Conservation (phyloP, 2,888 invertebrate species). For the Synanthedon myopaeformis region DNA sequence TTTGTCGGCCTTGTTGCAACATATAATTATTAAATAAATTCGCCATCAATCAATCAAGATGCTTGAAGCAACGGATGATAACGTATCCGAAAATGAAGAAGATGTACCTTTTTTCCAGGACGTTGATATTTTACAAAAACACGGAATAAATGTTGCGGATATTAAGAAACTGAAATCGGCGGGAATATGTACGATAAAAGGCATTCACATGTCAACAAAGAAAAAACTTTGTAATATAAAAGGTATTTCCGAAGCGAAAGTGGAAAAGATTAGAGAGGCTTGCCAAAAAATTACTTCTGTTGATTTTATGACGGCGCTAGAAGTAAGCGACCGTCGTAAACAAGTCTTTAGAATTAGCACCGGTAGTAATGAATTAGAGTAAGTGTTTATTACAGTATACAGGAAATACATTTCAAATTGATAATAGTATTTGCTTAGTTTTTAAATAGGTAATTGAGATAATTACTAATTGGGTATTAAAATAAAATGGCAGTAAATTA, state of each 20-base stretch:
- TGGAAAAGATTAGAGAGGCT: constrained; percentile 84
- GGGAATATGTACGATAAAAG: constrained; percentile 85
- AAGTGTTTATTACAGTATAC: constrained; percentile 28
- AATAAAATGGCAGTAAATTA: constrained; percentile 68
- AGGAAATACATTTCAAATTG: not conserved
- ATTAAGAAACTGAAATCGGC: constrained; percentile 80
- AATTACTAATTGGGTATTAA: too few species aligned
- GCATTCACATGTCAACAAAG: constrained; percentile 82
- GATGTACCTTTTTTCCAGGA: constrained; percentile 81
- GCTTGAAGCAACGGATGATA: constrained; percentile 56
- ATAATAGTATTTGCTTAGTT: too few species aligned
- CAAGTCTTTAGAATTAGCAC: constrained; percentile 78
- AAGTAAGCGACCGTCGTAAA: constrained; percentile 79
- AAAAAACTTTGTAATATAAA: constrained; percentile 79
- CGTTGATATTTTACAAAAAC: constrained; percentile 74
- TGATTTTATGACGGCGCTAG: constrained; percentile 80
- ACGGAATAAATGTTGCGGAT: constrained; percentile 78
- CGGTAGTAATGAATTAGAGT: constrained; percentile 79
- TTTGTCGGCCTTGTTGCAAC: too few species aligned
- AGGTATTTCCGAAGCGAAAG: constrained; percentile 82
- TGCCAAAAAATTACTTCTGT: constrained; percentile 73
- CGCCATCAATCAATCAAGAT: constrained; percentile 13
- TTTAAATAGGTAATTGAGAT: too few species aligned
- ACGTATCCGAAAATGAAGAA: constrained; percentile 67
- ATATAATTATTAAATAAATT: too few species aligned